These are phyloP conservation scores for Drosophila kanekoi DNA, from an alignment of 2,888 invertebrate species.

Conservation along the genomic window DNA sequence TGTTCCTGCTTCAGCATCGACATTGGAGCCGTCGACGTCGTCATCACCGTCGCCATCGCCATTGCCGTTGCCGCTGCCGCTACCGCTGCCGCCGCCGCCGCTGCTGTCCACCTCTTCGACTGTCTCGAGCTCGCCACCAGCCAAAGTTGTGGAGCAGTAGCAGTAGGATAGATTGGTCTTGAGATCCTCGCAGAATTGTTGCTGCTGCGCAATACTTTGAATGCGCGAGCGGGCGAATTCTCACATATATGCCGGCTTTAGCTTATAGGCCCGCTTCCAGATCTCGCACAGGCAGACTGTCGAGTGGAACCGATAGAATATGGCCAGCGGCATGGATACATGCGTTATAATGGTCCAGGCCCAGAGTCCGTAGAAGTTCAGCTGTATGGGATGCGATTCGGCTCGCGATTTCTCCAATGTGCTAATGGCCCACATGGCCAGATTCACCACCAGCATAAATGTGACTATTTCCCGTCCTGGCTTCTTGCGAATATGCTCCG, in stretches of 20 bases:
- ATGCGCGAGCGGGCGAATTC: slow-evolving; percentile 85
- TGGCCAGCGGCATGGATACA: slow-evolving; percentile 96
- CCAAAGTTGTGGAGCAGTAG: slow-evolving; percentile 83
- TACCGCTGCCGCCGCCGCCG: slow-evolving; percentile 30
- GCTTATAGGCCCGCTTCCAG: slow-evolving; percentile 98
- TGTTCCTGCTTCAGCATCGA: not conserved
- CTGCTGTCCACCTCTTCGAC: slow-evolving; percentile 81
- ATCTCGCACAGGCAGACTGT: slow-evolving; percentile 98
- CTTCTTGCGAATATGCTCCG: slow-evolving; percentile 93
- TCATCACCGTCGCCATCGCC: not conserved
- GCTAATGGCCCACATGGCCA: slow-evolving; percentile 98
- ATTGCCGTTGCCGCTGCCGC: not conserved
- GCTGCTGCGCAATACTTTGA: slow-evolving; percentile 84
- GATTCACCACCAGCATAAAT: slow-evolving; percentile 94
- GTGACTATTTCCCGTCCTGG: slow-evolving; percentile 97
- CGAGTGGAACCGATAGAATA: slow-evolving; percentile 97
- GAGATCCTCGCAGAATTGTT: slow-evolving; percentile 83
- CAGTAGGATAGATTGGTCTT: slow-evolving; percentile 83
- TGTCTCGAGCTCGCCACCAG: slow-evolving; percentile 81
- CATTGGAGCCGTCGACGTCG: not conserved
- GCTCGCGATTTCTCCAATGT: slow-evolving; percentile 96
- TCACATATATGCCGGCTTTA: slow-evolving; percentile 94
- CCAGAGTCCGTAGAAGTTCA: slow-evolving; percentile 96
- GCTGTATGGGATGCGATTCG: slow-evolving; percentile 95
- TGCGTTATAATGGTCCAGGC: slow-evolving; percentile 98